Conservation (phyloP, 1,140 invertebrate species). For the Rhynchophorus ferrugineus region DNA sequence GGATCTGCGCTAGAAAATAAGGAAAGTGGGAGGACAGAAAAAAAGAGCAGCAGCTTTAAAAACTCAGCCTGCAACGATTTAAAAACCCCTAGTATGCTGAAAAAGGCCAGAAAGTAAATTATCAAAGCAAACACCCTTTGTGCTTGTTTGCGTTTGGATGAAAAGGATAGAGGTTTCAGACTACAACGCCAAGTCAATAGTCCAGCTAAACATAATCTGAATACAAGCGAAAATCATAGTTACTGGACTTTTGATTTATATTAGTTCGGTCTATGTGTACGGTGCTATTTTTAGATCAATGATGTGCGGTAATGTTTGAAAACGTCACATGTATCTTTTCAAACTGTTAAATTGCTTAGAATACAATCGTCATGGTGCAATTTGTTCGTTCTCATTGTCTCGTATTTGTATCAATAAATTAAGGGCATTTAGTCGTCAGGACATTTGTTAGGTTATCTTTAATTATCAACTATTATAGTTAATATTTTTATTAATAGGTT, state of each 20-base stretch:
- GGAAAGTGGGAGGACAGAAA: conserved; percentile 7
- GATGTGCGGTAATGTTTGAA: no score
- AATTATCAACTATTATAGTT: no score
- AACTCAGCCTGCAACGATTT: conserved; percentile 12
- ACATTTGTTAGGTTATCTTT: no score
- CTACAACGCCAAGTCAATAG: conserved; percentile 11
- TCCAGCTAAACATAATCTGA: conserved; percentile 16
- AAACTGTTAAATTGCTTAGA: no score
- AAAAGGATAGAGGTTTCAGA: conserved; percentile 13
- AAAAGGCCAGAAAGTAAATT: conserved; percentile 14
- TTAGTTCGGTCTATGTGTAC: no score
- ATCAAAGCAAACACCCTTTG: conserved; percentile 17
- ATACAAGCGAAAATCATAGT: conserved; percentile 7
- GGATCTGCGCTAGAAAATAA: neutral
- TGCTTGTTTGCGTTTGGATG: conserved; percentile 15
- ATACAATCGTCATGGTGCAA: no score
- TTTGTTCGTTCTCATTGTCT: no score
- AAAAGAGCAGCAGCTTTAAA: conserved; percentile 8
- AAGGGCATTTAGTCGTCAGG: no score
- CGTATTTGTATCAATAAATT: no score
- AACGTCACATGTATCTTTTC: no score
- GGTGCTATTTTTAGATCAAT: no score
- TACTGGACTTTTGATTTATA: neutral
- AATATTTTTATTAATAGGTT: no score
- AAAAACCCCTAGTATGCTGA: conserved; percentile 12